These are phyloP conservation scores for Sphenopsis melanotis DNA, from an alignment of 2,797 vertebrate genomes.

Conservation along the genomic window DNA sequence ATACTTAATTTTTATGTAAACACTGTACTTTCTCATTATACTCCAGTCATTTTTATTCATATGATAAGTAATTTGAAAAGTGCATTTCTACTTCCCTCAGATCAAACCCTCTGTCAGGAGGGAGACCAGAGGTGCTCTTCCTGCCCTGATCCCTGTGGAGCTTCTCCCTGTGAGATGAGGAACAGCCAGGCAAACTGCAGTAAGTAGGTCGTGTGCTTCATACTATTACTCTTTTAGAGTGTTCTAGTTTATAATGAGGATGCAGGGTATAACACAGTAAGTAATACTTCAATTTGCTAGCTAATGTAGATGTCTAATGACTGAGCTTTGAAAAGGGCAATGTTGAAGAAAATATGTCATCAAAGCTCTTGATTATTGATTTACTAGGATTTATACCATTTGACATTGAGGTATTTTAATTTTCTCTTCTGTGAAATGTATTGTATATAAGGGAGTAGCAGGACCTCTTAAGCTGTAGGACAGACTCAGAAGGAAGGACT, in stretches of 20 bases:
- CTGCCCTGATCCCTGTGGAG: conserved; percentile 79
- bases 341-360: conserved; percentile 21
- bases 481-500: background rate
- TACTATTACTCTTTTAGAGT: background rate
- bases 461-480: background rate
- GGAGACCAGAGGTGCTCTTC: conserved; percentile 81
- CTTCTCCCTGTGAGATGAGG: conserved; percentile 73
- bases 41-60: background rate
- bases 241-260: background rate
- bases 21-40: background rate
- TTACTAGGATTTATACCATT: background rate
- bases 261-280: background rate
- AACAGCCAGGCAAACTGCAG: conserved; percentile 81
- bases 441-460: background rate
- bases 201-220: conserved; percentile 73
- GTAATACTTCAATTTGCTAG: background rate
- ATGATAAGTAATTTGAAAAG: background rate
- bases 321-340: conserved; percentile 21
- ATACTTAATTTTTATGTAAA: background rate
- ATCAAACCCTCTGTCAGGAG: conserved; percentile 77
- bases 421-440: background rate
- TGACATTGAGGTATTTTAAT: background rate
- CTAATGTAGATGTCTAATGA: background rate
- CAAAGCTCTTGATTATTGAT: background rate
- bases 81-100: conserved; percentile 64